Evolutionary conservation across 2,113 vertebrate species (phyloP).

Genomic region (Reinhardtius hippoglossoides): DNA sequence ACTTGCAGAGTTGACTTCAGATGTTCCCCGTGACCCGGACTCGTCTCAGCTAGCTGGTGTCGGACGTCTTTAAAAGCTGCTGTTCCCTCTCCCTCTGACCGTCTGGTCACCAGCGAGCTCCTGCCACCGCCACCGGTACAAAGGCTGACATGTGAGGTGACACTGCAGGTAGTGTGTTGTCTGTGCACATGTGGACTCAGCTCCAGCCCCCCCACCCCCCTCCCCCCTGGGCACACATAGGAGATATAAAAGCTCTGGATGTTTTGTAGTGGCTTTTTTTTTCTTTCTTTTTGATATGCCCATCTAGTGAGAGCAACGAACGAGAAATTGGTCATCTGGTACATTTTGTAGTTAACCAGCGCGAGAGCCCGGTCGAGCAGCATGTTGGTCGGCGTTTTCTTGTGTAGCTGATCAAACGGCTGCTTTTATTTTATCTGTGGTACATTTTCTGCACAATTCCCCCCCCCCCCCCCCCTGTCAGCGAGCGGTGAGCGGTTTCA

Average conservation of each 20-base stretch:
- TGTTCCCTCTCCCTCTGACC: not conserved
- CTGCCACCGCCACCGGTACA: not conserved
- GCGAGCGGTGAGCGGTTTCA: constrained; percentile 51
- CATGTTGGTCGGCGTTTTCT: constrained; percentile 33
- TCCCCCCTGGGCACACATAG: not conserved
- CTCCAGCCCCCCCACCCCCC: not conserved
- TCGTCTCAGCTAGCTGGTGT: not conserved
- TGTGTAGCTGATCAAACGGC: constrained; percentile 66
- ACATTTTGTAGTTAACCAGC: constrained; percentile 63
- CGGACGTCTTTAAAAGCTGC: not conserved
- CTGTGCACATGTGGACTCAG: not conserved
- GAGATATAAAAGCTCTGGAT: constrained; percentile 26
- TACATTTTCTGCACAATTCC: constrained; percentile 50
- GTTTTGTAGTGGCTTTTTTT: constrained; percentile 33
- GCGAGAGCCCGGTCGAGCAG: constrained; percentile 32
- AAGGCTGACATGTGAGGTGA: constrained; percentile 23
- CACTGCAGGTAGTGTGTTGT: constrained; percentile 1
- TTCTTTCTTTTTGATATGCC: constrained; percentile 53
- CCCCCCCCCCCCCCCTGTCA: constrained; percentile 38
- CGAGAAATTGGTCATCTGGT: constrained; percentile 70
- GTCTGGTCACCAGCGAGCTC: not conserved
- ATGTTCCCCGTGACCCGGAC: not conserved
- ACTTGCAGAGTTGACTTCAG: no score
- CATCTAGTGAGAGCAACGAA: constrained; percentile 42
- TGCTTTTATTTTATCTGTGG: constrained; percentile 48